These are phyloP conservation scores for Nettapus auritus DNA, from an alignment of 2,113 vertebrate genomes.

Conservation along the genomic window DNA sequence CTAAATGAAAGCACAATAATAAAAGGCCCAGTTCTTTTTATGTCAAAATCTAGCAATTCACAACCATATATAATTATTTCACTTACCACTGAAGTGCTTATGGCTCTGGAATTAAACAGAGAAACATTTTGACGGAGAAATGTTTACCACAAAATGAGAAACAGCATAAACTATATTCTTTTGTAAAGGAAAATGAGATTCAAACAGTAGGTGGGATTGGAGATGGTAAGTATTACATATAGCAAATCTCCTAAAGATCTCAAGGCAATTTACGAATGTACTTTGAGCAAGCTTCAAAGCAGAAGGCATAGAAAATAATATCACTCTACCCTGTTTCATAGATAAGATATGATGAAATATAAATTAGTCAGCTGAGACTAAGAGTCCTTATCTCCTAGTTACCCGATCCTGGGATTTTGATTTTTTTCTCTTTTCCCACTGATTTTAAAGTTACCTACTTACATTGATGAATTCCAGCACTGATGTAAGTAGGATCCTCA, in stretches of 20 bases:
- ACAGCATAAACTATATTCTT: not conserved
- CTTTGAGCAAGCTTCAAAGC: not conserved
- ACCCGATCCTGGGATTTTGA: not conserved
- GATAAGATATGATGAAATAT: not conserved
- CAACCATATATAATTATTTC: not conserved
- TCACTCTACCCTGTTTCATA: not conserved
- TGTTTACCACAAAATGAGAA: not conserved
- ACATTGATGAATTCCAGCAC: not conserved
- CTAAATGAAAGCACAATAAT: not conserved
- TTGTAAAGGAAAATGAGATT: not conserved
- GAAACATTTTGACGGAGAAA: not conserved
- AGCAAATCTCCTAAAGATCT: conserved; percentile 17
- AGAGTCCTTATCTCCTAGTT: conserved; percentile 17
- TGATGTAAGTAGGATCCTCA: not conserved
- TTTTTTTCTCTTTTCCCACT: not conserved
- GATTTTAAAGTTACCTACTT: not conserved
- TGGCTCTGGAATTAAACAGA: not conserved
- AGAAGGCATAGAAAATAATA: not conserved
- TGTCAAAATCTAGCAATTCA: not conserved
- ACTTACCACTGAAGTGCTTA: not conserved
- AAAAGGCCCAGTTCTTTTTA: not conserved
- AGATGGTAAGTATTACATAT: not conserved
- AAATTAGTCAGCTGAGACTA: not conserved
- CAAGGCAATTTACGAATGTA: not conserved
- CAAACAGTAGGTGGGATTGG: conserved; percentile 12